phyloP scores from a whole-genome alignment of 1,140 invertebrate species.

The Ladona fulva region DNA sequence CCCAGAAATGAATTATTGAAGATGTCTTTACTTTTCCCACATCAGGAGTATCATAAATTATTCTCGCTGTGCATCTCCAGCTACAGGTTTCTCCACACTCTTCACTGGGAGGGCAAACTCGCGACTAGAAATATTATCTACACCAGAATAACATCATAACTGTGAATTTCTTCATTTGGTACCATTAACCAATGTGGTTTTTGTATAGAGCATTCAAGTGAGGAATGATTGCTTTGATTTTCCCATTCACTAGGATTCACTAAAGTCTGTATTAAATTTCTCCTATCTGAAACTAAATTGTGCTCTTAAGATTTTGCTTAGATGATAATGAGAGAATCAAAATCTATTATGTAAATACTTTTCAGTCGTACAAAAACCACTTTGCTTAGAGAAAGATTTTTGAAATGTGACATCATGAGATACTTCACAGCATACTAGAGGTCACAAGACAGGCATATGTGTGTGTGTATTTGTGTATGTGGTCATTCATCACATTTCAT shows the following conservation, averaged over 20 bases:
- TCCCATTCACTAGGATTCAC: background rate
- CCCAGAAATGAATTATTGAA: background rate
- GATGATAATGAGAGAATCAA: slow-evolving; percentile 6
- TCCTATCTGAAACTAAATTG: slow-evolving; percentile 6
- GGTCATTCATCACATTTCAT: background rate
- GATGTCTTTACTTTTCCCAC: background rate
- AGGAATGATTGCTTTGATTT: slow-evolving; percentile 7
- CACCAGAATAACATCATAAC: background rate
- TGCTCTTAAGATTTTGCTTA: background rate
- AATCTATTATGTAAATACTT: background rate
- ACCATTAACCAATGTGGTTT: background rate
- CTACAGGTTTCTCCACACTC: background rate
- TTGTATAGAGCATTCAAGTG: background rate
- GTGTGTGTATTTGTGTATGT: background rate
- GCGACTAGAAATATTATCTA: background rate
- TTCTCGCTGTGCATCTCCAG: background rate
- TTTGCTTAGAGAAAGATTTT: background rate
- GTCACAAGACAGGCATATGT: too few relatives aligned
- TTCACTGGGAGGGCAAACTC: background rate
- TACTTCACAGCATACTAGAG: too few relatives aligned
- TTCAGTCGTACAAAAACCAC: slow-evolving; percentile 1
- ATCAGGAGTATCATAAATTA: background rate
- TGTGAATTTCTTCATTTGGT: background rate
- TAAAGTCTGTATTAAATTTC: background rate
- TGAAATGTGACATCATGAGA: too few relatives aligned